Conservation (phyloP, 2,797 vertebrate species). For the Pagetopsis macropterus region DNA sequence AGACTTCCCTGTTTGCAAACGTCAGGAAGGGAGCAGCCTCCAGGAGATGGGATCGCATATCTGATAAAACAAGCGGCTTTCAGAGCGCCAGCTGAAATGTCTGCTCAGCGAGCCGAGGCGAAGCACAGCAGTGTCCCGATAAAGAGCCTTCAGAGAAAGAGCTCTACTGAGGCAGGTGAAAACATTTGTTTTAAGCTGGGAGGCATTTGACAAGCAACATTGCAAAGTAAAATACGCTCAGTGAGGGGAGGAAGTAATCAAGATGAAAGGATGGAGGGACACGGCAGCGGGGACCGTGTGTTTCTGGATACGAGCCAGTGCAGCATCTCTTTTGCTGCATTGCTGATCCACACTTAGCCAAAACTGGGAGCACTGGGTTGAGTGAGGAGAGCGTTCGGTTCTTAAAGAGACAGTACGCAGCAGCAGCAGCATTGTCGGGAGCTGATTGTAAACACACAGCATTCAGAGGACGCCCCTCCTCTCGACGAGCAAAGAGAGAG, state of each 20-base stretch:
- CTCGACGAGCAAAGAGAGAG: too few relatives aligned
- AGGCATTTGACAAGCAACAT: slow-evolving; percentile 19
- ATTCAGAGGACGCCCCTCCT: too few relatives aligned
- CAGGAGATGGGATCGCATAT: slow-evolving; percentile 11
- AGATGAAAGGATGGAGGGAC: slow-evolving; percentile 21
- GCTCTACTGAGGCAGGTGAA: slow-evolving; percentile 2
- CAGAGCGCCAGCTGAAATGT: background rate
- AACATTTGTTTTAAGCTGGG: background rate
- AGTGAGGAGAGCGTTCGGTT: background rate
- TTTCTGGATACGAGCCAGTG: slow-evolving; percentile 58
- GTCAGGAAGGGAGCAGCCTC: background rate
- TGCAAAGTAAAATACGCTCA: slow-evolving; percentile 8
- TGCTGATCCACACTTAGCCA: slow-evolving; percentile 47
- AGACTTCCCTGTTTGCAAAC: slow-evolving; percentile 16
- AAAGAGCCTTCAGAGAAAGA: slow-evolving; percentile 5
- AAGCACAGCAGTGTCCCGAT: background rate
- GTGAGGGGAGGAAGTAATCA: slow-evolving; percentile 17
- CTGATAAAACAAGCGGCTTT: slow-evolving; percentile 10
- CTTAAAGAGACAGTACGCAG: background rate
- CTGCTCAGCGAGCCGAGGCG: slow-evolving; percentile 5
- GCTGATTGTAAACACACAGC: too few relatives aligned
- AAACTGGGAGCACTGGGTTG: slow-evolving; percentile 14
- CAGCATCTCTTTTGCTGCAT: slow-evolving; percentile 58
- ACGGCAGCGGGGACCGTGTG: slow-evolving; percentile 33
- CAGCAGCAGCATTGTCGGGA: too few relatives aligned